phyloP scores from a whole-genome alignment of 2,888 invertebrate genomes.

The Sisyra nigra region DNA sequence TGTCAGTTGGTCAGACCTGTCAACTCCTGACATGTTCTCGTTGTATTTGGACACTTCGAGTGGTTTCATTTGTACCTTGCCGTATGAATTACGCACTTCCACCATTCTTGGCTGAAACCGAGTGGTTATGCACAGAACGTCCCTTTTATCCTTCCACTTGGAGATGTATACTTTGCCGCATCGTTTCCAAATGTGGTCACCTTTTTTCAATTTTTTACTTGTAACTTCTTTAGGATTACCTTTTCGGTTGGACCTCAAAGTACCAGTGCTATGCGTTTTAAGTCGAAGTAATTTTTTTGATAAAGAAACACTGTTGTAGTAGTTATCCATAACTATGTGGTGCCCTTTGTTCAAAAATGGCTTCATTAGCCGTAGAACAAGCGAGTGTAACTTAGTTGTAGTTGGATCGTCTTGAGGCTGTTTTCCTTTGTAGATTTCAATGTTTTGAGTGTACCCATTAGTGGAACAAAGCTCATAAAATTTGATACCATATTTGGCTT shows the following conservation, averaged over 20 bases:
- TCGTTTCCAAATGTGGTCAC: conserved; percentile 12
- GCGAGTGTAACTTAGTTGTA: conserved; percentile 14
- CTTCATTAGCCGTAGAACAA: conserved; percentile 16
- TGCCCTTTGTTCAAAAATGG: conserved; percentile 17
- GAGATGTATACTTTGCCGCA: conserved; percentile 8
- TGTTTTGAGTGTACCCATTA: conserved; percentile 14
- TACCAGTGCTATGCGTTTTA: conserved; percentile 15
- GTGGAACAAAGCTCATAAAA: conserved; percentile 14
- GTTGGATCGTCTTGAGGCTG: conserved; percentile 10
- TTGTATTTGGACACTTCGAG: conserved; percentile 12
- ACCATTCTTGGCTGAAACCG: conserved; percentile 13
- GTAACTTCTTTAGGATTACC: too few species aligned
- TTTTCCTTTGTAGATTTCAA: conserved; percentile 15
- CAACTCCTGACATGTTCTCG: conserved; percentile 15
- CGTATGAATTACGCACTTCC: conserved; percentile 10
- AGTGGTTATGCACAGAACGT: conserved; percentile 13
- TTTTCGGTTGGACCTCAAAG: conserved; percentile 7
- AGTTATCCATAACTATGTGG: conserved; percentile 18
- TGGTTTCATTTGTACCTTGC: conserved; percentile 14
- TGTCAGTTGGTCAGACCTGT: conserved; percentile 18
- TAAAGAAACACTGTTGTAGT: conserved; percentile 14
- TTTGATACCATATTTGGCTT: conserved; percentile 16
- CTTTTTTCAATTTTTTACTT: conserved; percentile 6
- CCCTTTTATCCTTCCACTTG: conserved; percentile 14
- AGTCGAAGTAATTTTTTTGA: conserved; percentile 13